Evolutionary conservation across 2,797 vertebrate species (phyloP).

Genomic region (Falco columbarius): DNA sequence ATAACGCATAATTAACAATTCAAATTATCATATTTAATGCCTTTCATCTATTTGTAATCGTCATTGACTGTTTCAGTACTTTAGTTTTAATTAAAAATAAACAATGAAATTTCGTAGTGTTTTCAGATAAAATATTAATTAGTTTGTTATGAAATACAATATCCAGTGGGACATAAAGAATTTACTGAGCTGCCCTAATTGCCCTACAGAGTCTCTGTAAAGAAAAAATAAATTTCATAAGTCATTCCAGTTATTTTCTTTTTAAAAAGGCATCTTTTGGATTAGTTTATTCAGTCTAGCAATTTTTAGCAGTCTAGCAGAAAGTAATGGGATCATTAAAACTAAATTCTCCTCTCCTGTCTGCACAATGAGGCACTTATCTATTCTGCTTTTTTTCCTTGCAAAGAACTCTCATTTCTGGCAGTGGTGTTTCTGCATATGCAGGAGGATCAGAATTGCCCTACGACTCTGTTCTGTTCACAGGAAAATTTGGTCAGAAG

Average conservation of each 20-base stretch:
- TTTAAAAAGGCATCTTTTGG: neutral
- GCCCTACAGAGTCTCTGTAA: neutral
- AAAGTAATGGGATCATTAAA: constrained; percentile 43
- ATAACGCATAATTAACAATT: constrained; percentile 14
- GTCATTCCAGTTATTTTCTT: neutral
- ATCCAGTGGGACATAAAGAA: constrained; percentile 25
- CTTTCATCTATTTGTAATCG: constrained; percentile 16
- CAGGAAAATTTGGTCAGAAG: neutral
- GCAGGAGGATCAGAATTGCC: neutral
- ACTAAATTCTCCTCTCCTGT: constrained; percentile 11
- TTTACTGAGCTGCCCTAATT: constrained; percentile 24
- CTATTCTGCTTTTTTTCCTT: neutral
- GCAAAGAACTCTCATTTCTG: neutral
- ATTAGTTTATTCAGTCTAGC: neutral
- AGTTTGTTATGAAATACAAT: constrained; percentile 19
- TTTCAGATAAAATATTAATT: constrained; percentile 55
- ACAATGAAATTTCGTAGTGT: neutral
- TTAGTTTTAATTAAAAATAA: constrained; percentile 56
- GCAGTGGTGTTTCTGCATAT: neutral
- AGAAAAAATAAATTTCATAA: neutral
- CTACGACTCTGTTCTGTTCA: neutral
- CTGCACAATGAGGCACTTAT: neutral
- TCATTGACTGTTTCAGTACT: neutral
- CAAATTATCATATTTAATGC: neutral
- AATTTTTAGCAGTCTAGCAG: constrained; percentile 1